Evolutionary conservation across 1,140 invertebrate genomes (phyloP), one percentile per base, ranked within the genome.

Genomic region (Drosophila nannoptera): DNA sequence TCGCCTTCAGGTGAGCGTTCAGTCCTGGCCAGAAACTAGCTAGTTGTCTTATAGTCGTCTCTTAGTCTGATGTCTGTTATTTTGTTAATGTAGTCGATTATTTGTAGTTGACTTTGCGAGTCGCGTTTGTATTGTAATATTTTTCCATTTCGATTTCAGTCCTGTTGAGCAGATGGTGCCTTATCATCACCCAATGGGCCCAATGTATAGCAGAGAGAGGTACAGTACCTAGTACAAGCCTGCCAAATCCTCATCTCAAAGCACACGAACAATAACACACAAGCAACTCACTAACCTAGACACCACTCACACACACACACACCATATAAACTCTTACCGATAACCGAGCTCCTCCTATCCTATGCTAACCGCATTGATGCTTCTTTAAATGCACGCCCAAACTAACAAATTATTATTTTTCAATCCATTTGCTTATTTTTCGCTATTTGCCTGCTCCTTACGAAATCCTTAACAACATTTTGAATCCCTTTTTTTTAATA

Each of bases 1-100:
- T 95, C 55, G 96, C 95, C 0, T 97, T 97, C 83, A 97, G 87
- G 93, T 93, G 29, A 71, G 84, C 65, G 12, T 43, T 42, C n/a
- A 36, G 4, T 31, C 16, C 7, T 90, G 43, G 5, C 89, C 91
- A 91, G 16, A 93, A 35, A 14, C 12, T 42, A 61, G 60, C 49
- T 50, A 33, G 46, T 49, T 33, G 31, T 22, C 22, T 22, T 22
- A 22, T 22, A 49, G 48, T 49, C 31, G n/a, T 49, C 29, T 33
- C 32, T 61, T 56, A 31, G 54, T 56, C 64, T 49, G 36, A 56
- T 50, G 52, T 43, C 9, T 14, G 45, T 56, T 31, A 12, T 67
- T 16, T 54, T 43, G 40, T 43, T 43, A 14, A 43, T 62, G 7
- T 40, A 22, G 32, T 53, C 42, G 8, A 55, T 56, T 55, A 33